Percentiles rank a stretch among this genome's conserved stretches.
phyloP scores from a whole-genome alignment of 1,140 invertebrate genomes.

The Caenorhabditis inopinata region DNA sequence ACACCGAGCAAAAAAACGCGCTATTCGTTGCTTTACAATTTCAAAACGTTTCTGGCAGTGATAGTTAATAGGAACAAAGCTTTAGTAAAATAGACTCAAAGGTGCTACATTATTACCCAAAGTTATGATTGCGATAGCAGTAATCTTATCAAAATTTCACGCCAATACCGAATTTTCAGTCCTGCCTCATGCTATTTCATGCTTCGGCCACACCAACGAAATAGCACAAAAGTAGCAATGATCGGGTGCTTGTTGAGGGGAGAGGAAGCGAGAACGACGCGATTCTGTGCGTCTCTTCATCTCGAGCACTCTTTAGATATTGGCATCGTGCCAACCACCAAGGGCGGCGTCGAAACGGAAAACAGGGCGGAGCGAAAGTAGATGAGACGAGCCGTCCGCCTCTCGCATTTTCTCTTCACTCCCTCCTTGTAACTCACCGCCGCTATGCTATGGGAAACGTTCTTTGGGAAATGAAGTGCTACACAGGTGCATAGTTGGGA shows the following conservation, averaged over 20 bases:
- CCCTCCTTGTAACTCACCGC: conserved; percentile 10
- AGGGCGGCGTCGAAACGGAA: conserved; percentile 26
- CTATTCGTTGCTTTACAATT: not conserved
- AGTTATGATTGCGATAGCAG: conserved; percentile 3
- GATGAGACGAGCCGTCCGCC: conserved; percentile 20
- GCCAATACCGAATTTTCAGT: not conserved
- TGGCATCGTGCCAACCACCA: not conserved
- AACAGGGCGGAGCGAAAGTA: conserved; percentile 20
- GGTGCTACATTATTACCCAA: conserved; percentile 29
- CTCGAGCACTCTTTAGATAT: not conserved
- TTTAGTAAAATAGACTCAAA: not conserved
- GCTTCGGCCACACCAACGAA: conserved; percentile 17
- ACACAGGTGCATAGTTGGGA: too few species aligned
- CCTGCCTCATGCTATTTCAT: not conserved
- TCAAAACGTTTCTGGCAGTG: not conserved
- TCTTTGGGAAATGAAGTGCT: not conserved
- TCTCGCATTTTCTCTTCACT: not conserved
- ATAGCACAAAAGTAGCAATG: conserved; percentile 21
- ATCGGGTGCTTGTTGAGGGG: conserved; percentile 19
- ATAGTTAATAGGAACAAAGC: not conserved
- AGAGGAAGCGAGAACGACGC: not conserved
- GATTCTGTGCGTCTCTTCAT: not conserved
- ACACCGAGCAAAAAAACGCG: not conserved
- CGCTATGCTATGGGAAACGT: conserved; percentile 6
- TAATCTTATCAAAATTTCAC: conserved; percentile 28